A percentile compares a stretch with the other conserved stretches of the same genome.
Conservation (phyloP, 2,888 invertebrate genomes). For the Zaprionus lineosus region DNA sequence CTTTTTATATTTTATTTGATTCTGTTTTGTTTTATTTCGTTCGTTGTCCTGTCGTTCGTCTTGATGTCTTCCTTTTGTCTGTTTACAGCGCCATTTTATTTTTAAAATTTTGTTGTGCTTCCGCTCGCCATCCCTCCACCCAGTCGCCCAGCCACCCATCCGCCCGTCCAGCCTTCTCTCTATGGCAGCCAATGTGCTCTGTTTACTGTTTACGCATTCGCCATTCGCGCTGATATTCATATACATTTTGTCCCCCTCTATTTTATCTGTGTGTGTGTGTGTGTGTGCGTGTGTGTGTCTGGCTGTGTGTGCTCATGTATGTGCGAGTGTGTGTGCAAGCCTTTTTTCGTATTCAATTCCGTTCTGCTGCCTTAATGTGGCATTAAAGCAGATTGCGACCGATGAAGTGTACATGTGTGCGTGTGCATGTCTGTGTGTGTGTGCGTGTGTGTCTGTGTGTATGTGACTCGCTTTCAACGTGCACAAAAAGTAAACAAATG, state of each 20-base stretch:
- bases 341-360: conserved; percentile 59
- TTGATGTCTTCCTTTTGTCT: conserved; percentile 56
- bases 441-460: not conserved
- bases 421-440: conserved; percentile 4
- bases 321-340: conserved; percentile 10
- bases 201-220: conserved; percentile 58
- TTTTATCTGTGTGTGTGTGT: conserved; percentile 14
- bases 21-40: conserved; percentile 25
- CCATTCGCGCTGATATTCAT: conserved; percentile 27
- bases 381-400: conserved; percentile 63
- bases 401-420: conserved; percentile 20
- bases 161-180: too few species aligned
- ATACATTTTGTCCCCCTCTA: conserved; percentile 8
- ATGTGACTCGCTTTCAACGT: too few species aligned
- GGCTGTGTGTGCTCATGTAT: conserved; percentile 9
- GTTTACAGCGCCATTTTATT: conserved; percentile 68
- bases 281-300: conserved; percentile 13
- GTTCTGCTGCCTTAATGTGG: conserved; percentile 59
- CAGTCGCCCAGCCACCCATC: not conserved
- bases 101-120: conserved; percentile 55
- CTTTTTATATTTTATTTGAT: conserved; percentile 11
- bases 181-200: conserved; percentile 22
- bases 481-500: conserved; percentile 36
- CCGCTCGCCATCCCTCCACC: conserved; percentile 36
- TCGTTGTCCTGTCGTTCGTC: conserved; percentile 31